Evolutionary conservation across 2,113 vertebrate species (phyloP).

Genomic region (Thunnus maccoyii): DNA sequence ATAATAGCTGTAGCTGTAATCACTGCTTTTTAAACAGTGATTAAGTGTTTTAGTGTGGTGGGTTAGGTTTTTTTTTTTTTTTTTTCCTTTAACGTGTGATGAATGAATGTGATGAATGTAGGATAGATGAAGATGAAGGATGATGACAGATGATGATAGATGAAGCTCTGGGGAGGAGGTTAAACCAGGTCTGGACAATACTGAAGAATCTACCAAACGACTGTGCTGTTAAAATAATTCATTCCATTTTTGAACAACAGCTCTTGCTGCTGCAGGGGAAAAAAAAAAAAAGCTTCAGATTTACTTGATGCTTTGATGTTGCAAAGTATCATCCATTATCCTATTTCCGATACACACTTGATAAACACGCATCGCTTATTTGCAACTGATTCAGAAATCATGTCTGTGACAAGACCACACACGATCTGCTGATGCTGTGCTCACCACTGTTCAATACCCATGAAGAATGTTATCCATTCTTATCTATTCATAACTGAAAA

Average conservation of each 20-base stretch:
- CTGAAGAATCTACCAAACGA: not conserved
- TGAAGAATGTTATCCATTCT: conserved; percentile 72
- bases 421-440: conserved; percentile 27
- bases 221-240: not conserved
- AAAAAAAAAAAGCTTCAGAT: not conserved
- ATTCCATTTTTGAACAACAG: not conserved
- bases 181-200: not conserved
- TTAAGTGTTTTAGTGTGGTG: not conserved
- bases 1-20: not conserved
- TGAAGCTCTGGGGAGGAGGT: conserved; percentile 4
- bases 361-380: conserved; percentile 8
- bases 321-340: not conserved
- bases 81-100: conserved; percentile 8
- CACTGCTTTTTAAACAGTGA: not conserved
- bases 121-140: conserved; percentile 16
- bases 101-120: conserved; percentile 37
- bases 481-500: conserved; percentile 71
- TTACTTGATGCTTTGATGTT: not conserved
- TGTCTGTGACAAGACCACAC: conserved; percentile 56
- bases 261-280: not conserved
- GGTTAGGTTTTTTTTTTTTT: too few species aligned
- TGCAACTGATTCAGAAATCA: conserved; percentile 42
- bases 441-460: conserved; percentile 47
- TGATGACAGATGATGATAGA: conserved; percentile 43
- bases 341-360: not conserved